Percentiles rank a stretch among this genome's conserved stretches.
Conservation (phyloP, 2,797 vertebrate species). For the Pristis pectinata region DNA sequence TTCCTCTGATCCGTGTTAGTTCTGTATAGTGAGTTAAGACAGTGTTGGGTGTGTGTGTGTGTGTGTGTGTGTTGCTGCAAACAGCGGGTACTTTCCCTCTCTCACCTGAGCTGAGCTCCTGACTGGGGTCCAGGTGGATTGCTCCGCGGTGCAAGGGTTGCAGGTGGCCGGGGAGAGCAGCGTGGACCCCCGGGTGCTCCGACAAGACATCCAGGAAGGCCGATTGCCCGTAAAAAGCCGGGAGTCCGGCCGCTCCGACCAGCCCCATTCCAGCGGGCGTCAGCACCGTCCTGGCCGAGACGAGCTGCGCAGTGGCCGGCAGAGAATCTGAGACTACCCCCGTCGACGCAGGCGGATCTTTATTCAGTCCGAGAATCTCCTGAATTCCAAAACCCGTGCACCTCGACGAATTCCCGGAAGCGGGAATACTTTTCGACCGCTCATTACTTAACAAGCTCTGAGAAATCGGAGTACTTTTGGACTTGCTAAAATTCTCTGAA, state of each 20-base stretch:
- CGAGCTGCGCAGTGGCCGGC: constrained; percentile 76
- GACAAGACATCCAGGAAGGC: constrained; percentile 87
- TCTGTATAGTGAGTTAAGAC: neutral
- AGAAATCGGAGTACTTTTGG: constrained; percentile 58
- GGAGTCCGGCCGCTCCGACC: constrained; percentile 78
- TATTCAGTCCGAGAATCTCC: constrained; percentile 93
- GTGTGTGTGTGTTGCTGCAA: neutral
- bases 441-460: constrained; percentile 53
- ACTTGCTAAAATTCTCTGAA: constrained; percentile 67
- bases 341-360: constrained; percentile 76
- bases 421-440: constrained; percentile 45
- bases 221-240: constrained; percentile 86
- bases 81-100: constrained; percentile 10
- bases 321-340: constrained; percentile 69
- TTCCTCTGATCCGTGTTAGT: neutral
- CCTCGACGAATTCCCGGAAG: constrained; percentile 57
- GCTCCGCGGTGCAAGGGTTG: constrained; percentile 72
- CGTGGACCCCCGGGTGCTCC: constrained; percentile 70
- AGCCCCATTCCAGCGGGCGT: constrained; percentile 74
- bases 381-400: constrained; percentile 97
- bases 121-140: constrained; percentile 73
- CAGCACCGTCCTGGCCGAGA: constrained; percentile 81
- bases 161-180: constrained; percentile 55
- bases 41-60: neutral
- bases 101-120: constrained; percentile 90